Base-by-base conservation (phyloP, 2,888 invertebrate species). In the Xestia rhomboidea region DNA sequence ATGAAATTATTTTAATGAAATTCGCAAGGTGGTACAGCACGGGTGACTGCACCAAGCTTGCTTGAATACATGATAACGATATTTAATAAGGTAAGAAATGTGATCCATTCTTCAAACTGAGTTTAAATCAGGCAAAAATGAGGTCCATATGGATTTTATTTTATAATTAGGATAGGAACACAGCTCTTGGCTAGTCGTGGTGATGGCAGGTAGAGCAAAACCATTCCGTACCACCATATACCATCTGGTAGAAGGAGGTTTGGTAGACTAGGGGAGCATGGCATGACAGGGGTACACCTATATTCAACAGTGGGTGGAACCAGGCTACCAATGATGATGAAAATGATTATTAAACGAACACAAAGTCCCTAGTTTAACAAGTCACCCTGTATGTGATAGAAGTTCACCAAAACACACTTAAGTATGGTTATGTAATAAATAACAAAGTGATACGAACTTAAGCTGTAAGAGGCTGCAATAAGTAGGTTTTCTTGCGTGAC, bases 401-500 rank as follows among this genome's bases (percentile, higher is more conserved):
- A 81, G 72, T 83, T 83, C 66, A 83, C 69, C 64, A 51, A 82
- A 83, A 83, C 76, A 87, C 83, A 79, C 77, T 78, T 76, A 76
- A 79, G 76, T 76, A 81, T 77, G 77, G 49, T 70, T 66, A 68
- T 76, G 64, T 67, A 77, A 85, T 83, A 83, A 83, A 87, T 77
- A 85, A 81, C 79, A 68, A 76, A 79, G 82, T 64, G 79, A 83
- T 81, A 77, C 54, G 64, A 79, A 76, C 81, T 79, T 81, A 83
- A 69, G 68, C 72, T 77, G 66, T 74, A 76, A 81, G 76, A 81
- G 76, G 38, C 60, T 80, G 81, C 69, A 83, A 76, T 87, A 83
- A 85, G 86, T 77, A 87, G 69, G 84, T 76, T 79, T 87, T 69
- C 73, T 83, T 81, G 81, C 68, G 83, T 81, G 63, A 63, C 5